A percentile compares a stretch with the other conserved stretches of the same genome.
These are phyloP conservation scores for Saccostrea cuccullata DNA, from an alignment of 1,140 invertebrate genomes.

Conservation along the genomic window DNA sequence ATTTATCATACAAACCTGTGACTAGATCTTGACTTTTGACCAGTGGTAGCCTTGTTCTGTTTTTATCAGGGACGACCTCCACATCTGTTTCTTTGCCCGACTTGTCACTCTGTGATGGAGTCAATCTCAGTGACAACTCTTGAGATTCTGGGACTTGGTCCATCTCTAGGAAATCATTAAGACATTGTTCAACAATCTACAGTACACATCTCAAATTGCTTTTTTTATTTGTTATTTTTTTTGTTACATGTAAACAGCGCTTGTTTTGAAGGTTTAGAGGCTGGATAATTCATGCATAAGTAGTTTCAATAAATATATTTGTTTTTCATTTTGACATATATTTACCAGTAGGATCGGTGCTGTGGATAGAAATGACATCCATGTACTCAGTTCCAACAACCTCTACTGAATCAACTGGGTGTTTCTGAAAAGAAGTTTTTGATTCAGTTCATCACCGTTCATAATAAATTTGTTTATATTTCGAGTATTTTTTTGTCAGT, in stretches of 20 bases:
- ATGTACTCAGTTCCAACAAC: not conserved
- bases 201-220: too few species aligned
- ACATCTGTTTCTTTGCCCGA: not conserved
- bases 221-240: too few species aligned
- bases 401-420: not conserved
- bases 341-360: not conserved
- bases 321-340: not conserved
- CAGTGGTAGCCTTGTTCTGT: not conserved
- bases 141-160: slow-evolving; percentile 1
- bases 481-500: too few species aligned
- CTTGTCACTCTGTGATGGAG: slow-evolving; percentile 22
- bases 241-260: too few species aligned
- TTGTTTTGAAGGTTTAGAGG: too few species aligned
- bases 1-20: not conserved
- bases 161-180: not conserved
- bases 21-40: slow-evolving; percentile 21
- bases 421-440: not conserved
- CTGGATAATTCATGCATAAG: too few species aligned
- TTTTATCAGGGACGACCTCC: not conserved
- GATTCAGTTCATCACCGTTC: not conserved
- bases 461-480: too few species aligned
- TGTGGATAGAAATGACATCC: slow-evolving; percentile 20
- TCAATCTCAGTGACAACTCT: not conserved
- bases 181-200: too few species aligned
- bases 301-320: too few species aligned